A percentile compares a stretch with the other conserved stretches of the same genome.
Conservation (phyloP, 2,797 vertebrate genomes). For the Caiman crocodilus region DNA sequence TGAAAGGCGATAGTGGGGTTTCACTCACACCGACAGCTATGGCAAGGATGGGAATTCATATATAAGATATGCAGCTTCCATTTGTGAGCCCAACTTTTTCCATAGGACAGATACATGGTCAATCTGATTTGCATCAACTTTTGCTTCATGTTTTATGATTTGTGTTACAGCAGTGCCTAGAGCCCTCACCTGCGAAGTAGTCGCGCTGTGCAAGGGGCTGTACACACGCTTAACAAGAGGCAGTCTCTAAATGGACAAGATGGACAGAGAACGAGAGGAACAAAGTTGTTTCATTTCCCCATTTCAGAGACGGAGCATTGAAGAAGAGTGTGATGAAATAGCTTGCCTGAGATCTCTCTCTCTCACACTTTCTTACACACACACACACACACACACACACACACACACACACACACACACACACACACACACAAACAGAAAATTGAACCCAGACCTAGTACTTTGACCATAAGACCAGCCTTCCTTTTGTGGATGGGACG, state of each 20-base stretch:
- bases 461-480: not conserved
- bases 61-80: fast-evolving
- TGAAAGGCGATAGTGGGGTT: not conserved
- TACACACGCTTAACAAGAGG: not conserved
- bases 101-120: fast-evolving
- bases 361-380: too few relatives aligned
- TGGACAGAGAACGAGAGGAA: not conserved
- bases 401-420: too few relatives aligned
- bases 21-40: not conserved
- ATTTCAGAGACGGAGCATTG: not conserved
- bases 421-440: not conserved
- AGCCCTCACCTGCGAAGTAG: not conserved
- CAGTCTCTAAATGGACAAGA: too few relatives aligned
- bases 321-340: not conserved
- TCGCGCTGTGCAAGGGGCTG: not conserved
- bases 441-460: constrained; percentile 21
- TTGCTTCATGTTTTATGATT: too few relatives aligned
- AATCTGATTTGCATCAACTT: not conserved
- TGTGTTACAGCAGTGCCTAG: too few relatives aligned
- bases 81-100: not conserved
- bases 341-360: constrained; percentile 10
- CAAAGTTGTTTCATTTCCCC: not conserved
- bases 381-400: too few relatives aligned
- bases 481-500: not conserved
- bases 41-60: not conserved